Evolutionary conservation across 2,888 invertebrate species (phyloP).

Genomic region (Hirtodrosophila trivittata): DNA sequence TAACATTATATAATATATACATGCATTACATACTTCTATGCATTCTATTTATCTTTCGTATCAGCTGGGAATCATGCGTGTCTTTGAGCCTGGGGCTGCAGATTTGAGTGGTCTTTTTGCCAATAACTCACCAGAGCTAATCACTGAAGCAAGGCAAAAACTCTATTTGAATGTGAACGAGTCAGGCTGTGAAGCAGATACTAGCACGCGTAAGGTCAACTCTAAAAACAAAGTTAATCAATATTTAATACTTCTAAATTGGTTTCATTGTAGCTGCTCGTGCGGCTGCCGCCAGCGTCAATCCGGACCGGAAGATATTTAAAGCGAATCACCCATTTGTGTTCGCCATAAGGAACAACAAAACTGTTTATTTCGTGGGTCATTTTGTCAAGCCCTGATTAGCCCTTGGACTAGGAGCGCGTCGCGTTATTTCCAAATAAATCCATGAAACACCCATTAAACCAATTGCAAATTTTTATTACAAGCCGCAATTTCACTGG

Average conservation of each 20-base stretch:
- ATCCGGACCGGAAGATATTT: conserved; percentile 61
- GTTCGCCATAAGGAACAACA: conserved; percentile 64
- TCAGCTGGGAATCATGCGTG: conserved; percentile 46
- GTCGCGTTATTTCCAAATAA: conserved; percentile 25
- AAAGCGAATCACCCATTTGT: conserved; percentile 72
- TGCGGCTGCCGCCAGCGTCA: not conserved
- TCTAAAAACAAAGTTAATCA: not conserved
- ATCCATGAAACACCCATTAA: conserved; percentile 20
- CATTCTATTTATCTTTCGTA: not conserved
- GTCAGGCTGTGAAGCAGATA: conserved; percentile 43
- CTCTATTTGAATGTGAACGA: conserved; percentile 89
- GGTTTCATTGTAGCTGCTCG: not conserved
- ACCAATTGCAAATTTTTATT: conserved; percentile 34
- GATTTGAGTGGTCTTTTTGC: conserved; percentile 87
- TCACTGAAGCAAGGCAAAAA: conserved; percentile 91
- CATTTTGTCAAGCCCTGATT: conserved; percentile 64
- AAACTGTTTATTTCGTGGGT: conserved; percentile 64
- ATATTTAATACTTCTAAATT: not conserved
- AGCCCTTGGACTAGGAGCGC: conserved; percentile 9
- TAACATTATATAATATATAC: too few species aligned
- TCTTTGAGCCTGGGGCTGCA: conserved; percentile 83
- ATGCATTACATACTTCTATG: too few species aligned
- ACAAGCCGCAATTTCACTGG: conserved; percentile 11
- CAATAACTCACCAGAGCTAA: conserved; percentile 84
- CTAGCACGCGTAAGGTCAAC: conserved; percentile 22